These are phyloP conservation scores for Holcopasites calliopsidis DNA, from an alignment of 1,140 invertebrate genomes.

Conservation along the genomic window DNA sequence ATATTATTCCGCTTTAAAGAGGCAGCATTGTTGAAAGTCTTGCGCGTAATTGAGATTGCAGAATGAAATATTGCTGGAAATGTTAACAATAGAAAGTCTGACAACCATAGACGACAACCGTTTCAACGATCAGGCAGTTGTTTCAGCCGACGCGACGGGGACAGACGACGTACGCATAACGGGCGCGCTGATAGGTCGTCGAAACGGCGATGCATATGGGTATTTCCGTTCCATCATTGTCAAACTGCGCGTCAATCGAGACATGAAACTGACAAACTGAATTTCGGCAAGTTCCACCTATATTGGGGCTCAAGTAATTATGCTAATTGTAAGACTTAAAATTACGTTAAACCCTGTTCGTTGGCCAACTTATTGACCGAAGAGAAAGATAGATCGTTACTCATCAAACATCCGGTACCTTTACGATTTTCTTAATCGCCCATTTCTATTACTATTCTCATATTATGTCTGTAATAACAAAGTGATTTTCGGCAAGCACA, in stretches of 20 bases:
- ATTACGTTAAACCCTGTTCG: too few species aligned
- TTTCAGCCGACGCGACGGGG: conserved; percentile 6
- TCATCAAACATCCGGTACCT: too few species aligned
- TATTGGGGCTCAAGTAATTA: too few species aligned
- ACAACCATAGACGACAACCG: not conserved
- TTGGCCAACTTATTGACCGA: too few species aligned
- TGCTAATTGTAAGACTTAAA: too few species aligned
- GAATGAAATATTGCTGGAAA: not conserved
- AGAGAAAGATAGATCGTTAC: too few species aligned
- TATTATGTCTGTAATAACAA: too few species aligned
- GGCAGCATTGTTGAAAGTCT: not conserved
- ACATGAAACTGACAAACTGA: not conserved
- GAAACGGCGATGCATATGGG: not conserved
- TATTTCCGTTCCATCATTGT: not conserved
- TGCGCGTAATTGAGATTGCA: not conserved
- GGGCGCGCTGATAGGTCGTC: not conserved
- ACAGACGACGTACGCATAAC: conserved; percentile 9
- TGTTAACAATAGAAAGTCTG: not conserved
- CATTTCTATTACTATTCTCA: too few species aligned
- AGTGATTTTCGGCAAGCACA: too few species aligned
- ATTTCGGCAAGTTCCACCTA: not conserved
- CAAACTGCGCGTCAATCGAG: not conserved
- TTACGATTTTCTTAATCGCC: too few species aligned
- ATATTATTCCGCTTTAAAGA: too few species aligned
- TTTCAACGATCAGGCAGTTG: conserved; percentile 10